Conservation (phyloP, 2,888 invertebrate species). For the Gerris lacustris region DNA sequence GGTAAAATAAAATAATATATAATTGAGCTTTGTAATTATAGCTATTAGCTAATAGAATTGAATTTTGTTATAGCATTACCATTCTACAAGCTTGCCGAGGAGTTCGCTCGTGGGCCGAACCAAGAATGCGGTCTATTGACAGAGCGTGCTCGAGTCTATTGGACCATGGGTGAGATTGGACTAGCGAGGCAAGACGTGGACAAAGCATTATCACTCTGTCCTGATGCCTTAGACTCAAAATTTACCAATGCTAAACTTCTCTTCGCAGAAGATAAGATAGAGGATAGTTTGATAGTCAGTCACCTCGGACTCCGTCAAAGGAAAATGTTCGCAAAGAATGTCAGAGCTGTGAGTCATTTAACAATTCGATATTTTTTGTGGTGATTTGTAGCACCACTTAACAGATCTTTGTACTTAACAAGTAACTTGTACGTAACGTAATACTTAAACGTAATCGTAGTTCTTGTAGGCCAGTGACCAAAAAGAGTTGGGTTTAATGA, state of each 20-base stretch:
- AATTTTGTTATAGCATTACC: background rate
- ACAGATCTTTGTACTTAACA: too few species aligned
- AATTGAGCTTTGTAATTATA: too few species aligned
- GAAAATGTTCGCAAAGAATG: background rate
- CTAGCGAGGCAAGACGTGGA: background rate
- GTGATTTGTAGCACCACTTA: too few species aligned
- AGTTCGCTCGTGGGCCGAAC: background rate
- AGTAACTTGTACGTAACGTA: too few species aligned
- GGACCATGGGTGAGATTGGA: background rate
- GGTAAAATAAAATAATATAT: too few species aligned
- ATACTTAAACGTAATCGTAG: too few species aligned
- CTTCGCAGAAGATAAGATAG: conserved; percentile 1
- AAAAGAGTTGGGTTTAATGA: too few species aligned
- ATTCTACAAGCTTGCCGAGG: background rate
- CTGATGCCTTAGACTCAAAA: background rate
- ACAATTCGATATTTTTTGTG: too few species aligned
- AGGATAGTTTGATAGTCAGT: conserved; percentile 2
- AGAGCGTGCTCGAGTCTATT: background rate
- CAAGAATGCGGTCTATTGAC: background rate
- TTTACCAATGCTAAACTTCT: background rate
- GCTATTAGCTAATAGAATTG: too few species aligned
- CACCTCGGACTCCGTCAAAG: background rate
- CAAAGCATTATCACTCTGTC: background rate
- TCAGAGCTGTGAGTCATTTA: background rate
- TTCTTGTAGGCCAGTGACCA: too few species aligned